Evolutionary conservation across 37 sponge, comb jelly and placozoan species (phyloP), one percentile per base, ranked within the genome.

Genomic region (Ianthella basta): DNA sequence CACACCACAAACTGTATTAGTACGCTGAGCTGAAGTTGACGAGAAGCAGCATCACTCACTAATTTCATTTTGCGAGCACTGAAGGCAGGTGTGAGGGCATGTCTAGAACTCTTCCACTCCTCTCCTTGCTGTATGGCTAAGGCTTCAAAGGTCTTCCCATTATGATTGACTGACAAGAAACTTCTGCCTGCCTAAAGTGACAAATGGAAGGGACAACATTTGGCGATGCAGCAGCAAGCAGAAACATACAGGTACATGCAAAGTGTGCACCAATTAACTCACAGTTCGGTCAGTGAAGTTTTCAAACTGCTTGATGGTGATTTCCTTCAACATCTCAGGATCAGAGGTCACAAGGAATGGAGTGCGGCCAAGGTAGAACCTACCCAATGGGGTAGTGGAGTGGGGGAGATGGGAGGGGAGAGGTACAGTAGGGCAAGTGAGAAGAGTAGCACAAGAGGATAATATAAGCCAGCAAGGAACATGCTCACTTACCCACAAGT

Each of bases 81-180:
- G 70, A 69, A 69, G 70, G 70, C 32, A 32, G 70, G 70, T 69
- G 70, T 69, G 18, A 30, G 34, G 19, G 70, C 70, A 69, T 69
- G 70, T 69, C 70, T n/a, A 33, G 34, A 32, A 13, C 33, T 10
- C 70, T 33, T 69, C 70, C 70, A 69, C 32, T 30, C 70, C 0
- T 69, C 35, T 4, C 70, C 70, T 30, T 5, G 33, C 70, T 34
- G 29, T 30, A 30, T 6, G 18, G 34, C 6, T 6, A 69, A 32
- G 29, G 33, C 35, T 4, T 13, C 15, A 33, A 5, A 69, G 33
- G 8, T 8, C 50, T 44, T 44, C 50, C 50, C 50, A 44, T 3
- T 8, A 3, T 8, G 50, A 10, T 44, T 44, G 50, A 44, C 6
- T 8, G 50, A 10, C 50, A 44, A 8, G 6, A 44, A 44, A 44